These are phyloP conservation scores for Lasius platythorax DNA, from an alignment of 2,888 invertebrate species.

Conservation along the genomic window DNA sequence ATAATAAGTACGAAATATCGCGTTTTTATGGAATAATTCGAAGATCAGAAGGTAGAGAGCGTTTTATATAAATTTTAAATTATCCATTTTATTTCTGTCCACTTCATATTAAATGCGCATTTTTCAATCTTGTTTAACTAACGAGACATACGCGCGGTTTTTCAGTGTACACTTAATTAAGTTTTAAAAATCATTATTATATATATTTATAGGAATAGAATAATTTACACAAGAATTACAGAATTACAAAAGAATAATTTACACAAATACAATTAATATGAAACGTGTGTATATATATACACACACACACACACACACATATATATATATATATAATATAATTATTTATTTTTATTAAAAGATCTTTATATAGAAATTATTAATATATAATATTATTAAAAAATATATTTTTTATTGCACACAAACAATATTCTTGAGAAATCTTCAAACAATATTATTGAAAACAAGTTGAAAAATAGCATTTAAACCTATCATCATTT, in stretches of 20 bases:
- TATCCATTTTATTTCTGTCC: neutral
- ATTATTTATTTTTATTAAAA: neutral
- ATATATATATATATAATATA: neutral
- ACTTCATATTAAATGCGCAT: neutral
- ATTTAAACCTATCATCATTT: neutral
- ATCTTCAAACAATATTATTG: too few species aligned
- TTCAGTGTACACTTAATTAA: neutral
- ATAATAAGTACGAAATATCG: neutral
- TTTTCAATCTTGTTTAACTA: conserved; percentile 14
- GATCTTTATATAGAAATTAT: neutral
- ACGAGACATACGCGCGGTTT: neutral
- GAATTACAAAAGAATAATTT: neutral
- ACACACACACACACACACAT: too few species aligned
- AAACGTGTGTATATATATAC: neutral
- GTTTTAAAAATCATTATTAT: neutral
- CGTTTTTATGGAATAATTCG: neutral
- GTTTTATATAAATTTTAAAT: conserved; percentile 10
- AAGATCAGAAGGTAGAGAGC: neutral
- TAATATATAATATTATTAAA: neutral
- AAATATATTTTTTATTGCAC: neutral
- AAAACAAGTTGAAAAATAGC: neutral
- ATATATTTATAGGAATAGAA: neutral
- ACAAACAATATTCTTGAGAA: neutral
- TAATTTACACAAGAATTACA: too few species aligned
- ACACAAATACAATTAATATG: neutral